phyloP scores from a whole-genome alignment of 1,140 invertebrate genomes.

The Artemia franciscana region DNA sequence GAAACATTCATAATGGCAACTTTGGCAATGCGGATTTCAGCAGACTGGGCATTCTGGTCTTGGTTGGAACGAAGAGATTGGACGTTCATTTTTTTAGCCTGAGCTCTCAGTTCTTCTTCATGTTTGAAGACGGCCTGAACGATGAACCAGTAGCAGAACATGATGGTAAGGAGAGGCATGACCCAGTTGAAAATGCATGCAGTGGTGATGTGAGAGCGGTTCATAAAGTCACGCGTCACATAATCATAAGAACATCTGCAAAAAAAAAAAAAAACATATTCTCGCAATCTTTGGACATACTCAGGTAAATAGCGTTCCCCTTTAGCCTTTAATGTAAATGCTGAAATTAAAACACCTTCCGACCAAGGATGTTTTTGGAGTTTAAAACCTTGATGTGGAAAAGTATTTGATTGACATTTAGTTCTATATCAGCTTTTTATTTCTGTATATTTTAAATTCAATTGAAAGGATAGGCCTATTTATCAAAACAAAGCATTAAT shows the following conservation, averaged over 20 bases:
- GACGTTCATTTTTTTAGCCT: conserved; percentile 20
- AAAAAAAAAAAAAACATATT: neutral
- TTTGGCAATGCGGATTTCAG: conserved; percentile 10
- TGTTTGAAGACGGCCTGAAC: conserved; percentile 21
- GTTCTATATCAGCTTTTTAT: too few relatives aligned
- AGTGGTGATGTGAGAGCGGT: conserved; percentile 11
- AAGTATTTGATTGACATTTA: too few relatives aligned
- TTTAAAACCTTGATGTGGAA: too few relatives aligned
- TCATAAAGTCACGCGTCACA: neutral
- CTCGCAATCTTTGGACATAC: too few relatives aligned
- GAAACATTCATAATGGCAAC: conserved; percentile 48
- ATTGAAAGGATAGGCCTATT: too few relatives aligned
- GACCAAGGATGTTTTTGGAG: too few relatives aligned
- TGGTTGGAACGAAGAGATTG: conserved; percentile 15
- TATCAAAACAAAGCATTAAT: too few relatives aligned
- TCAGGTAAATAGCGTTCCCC: too few relatives aligned
- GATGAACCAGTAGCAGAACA: conserved; percentile 22
- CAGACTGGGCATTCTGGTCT: conserved; percentile 20
- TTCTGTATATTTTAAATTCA: too few relatives aligned
- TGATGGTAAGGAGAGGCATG: conserved; percentile 18
- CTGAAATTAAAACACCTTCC: too few relatives aligned
- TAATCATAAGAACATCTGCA: conserved; percentile 3
- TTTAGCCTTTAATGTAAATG: too few relatives aligned
- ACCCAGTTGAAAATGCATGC: conserved; percentile 14
- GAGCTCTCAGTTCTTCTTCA: conserved; percentile 20